Base-by-base conservation (phyloP, 1,140 invertebrate species). In the Hycleus phaleratus region DNA sequence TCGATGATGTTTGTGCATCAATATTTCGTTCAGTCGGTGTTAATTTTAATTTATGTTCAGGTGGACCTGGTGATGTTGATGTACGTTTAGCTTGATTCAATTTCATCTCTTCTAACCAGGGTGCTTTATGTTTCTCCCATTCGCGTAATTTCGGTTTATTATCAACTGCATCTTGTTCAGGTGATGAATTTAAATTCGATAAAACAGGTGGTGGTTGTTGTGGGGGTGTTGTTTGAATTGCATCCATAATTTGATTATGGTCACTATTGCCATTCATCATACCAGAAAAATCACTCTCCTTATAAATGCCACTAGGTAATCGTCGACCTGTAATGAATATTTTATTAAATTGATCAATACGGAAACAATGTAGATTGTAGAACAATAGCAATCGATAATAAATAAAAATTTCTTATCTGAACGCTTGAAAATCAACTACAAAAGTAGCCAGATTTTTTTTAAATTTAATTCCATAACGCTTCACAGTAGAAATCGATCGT, bases 61-160 rank as follows among this genome's bases (percentile, higher is more conserved):
- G 66, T 3, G 72, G 73, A 49, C 70, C 73, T 7, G 75, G 69
- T 26, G 75, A 74, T 39, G 74, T 71, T n/a, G 72, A 71, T 53
- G 78, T 82, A 60, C 82, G 81, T 67, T 80, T 81, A 24, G 79
- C 81, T 70, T 84, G 82, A 65, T 82, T 83, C 32, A 82, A 71
- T 66, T 85, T 85, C 59, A 85, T 74, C 65, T 85, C 84, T 58
- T 79, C 82, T 75, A 85, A 78, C 84, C 84, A 85, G 0, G 84
- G 84, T 46, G 81, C 82, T 63, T 78, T 79, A 59, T 82, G 79
- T 63, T 82, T 83, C 63, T 83, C 82, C 77, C 78, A 79, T 60
- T 78, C 76, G 1, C 76, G 69, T 38, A 78, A 66, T 63, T 77
- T 78, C 3, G 78, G 78, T 62, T 79, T 80, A 12, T 68, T 71